A percentile compares a stretch with the other conserved stretches of the same genome.
Evolutionary conservation across 2,113 vertebrate species (phyloP).

Genomic region (Mastomys coucha): DNA sequence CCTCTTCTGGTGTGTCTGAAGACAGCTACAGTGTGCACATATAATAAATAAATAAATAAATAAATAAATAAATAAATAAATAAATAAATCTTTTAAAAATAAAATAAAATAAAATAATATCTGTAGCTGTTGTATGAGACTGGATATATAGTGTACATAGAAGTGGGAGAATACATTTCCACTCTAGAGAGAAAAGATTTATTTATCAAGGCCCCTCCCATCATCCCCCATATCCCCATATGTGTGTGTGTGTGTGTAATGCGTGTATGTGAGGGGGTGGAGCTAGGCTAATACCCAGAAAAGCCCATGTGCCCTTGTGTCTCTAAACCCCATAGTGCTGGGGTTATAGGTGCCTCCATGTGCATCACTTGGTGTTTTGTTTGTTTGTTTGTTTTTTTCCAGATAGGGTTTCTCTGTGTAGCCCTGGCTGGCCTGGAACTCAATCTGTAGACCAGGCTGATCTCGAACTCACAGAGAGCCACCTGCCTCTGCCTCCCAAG

Average conservation of each 20-base stretch:
- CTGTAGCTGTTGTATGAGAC: not conserved
- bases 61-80: too few relatives aligned
- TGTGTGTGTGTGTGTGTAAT: not conserved
- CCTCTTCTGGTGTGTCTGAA: too few relatives aligned
- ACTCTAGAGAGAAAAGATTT: not conserved
- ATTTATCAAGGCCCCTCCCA: not conserved
- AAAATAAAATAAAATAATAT: too few relatives aligned
- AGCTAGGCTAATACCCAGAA: not conserved
- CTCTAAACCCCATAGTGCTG: not conserved
- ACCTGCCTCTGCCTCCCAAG: not conserved
- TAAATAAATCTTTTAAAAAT: too few relatives aligned
- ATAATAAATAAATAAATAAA: too few relatives aligned
- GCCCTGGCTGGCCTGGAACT: not conserved
- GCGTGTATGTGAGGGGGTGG: not conserved
- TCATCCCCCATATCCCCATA: not conserved
- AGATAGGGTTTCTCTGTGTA: not conserved
- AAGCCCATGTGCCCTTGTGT: not conserved
- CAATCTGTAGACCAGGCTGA: not conserved
- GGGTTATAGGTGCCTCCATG: not conserved
- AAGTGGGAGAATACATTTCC: not conserved
- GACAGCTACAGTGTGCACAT: too few relatives aligned
- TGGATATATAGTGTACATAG: not conserved
- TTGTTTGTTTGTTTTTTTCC: not conserved
- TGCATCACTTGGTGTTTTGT: not conserved
- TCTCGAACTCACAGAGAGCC: not conserved